Base-by-base conservation (phyloP, 2,888 invertebrate genomes). In the Crioceris asparagi region DNA sequence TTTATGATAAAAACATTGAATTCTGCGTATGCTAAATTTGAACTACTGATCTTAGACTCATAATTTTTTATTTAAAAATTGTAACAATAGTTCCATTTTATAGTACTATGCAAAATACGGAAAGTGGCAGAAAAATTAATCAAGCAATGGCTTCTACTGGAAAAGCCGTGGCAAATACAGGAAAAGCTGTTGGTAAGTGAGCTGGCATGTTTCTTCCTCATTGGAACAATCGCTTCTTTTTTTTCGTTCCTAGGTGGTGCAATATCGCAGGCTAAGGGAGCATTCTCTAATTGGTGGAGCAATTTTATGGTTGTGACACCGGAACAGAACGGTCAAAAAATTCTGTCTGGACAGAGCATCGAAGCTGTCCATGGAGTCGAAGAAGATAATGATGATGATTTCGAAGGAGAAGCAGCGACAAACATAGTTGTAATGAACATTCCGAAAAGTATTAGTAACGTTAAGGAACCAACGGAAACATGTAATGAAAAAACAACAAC, bases 41-140 rank as follows among this genome's bases (percentile, higher is more conserved):
- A 11, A 11, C 29, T 29, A 10, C 11, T 6, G n/a, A 37, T 37
- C 4, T 31, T 11, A 11, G 12, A 7, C n/a, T n/a, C n/a, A n/a
- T n/a, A 18, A 19, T 3, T 18, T 31, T 41, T 17, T 6, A 18
- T 23, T 23, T 34, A 5, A 17, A n/a, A 8, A 12, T 32, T 21
- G 18, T 25, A 30, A 29, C 15, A 6, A 6, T 19, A 12, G 30
- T 17, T n/a, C n/a, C n/a, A n/a, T 34, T 41, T 44, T 43, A 23
- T 57, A 93, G 93, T 59, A 88, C 91, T 14, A 90, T 94, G 83
- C 90, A 92, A 53, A 90, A 83, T 55, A 86, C 90, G 23, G 94
- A 94, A 64, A 81, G 91, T 49, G 93, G 93, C 0, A 75, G 92
- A 36, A 92, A 92, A 65, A 72, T 94, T 43, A 92, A 91, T 54